Percentiles rank a stretch among this genome's conserved stretches.
Conservation (phyloP, 2,113 vertebrate species). For the Phrynocephalus versicolor region DNA sequence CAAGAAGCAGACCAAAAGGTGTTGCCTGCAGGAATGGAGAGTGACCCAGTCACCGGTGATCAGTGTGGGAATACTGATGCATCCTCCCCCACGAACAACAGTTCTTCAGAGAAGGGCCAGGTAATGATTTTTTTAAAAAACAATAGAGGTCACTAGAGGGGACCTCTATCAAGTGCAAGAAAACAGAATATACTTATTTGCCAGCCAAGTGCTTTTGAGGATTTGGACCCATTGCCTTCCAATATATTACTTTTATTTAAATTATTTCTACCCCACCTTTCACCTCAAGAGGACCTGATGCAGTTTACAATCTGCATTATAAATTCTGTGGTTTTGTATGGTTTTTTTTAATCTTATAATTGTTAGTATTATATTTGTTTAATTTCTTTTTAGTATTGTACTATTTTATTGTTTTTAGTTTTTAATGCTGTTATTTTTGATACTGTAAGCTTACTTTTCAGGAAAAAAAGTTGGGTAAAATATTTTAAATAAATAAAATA, state of each 20-base stretch:
- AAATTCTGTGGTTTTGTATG: too few species aligned
- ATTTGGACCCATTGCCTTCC: neutral
- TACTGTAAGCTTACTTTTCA: too few species aligned
- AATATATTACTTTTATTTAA: neutral
- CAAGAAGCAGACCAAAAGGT: conserved; percentile 79
- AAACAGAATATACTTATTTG: neutral
- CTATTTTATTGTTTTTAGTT: too few species aligned
- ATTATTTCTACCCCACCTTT: too few species aligned
- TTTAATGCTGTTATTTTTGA: too few species aligned
- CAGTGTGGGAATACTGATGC: conserved; percentile 76
- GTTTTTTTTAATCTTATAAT: too few species aligned
- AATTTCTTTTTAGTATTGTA: too few species aligned
- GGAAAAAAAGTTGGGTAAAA: too few species aligned
- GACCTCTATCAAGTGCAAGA: neutral
- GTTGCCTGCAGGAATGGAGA: conserved; percentile 75
- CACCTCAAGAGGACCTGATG: too few species aligned
- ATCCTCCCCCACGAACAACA: conserved; percentile 80
- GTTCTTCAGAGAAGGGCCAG: conserved; percentile 80
- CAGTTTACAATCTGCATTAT: too few species aligned
- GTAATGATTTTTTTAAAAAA: conserved; percentile 76
- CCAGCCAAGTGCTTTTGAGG: neutral
- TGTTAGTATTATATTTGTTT: too few species aligned
- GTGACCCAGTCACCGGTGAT: conserved; percentile 74
- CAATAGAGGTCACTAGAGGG: neutral
- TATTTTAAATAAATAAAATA: too few species aligned